Evolutionary conservation across 2,888 invertebrate species (phyloP), one percentile per base, ranked within the genome.

Genomic region (Unio pictorum): DNA sequence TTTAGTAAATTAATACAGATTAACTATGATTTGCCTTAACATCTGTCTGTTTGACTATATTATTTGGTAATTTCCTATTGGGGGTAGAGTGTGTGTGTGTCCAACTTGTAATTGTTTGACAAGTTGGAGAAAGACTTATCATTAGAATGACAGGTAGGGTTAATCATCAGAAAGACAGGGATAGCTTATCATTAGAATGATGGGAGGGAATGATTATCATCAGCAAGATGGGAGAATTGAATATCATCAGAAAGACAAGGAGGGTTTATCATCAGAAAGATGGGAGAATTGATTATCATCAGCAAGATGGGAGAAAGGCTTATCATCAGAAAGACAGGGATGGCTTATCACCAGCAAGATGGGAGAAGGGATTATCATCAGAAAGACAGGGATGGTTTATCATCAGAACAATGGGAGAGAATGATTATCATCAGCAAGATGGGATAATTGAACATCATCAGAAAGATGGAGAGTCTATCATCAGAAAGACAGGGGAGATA

Each of bases 101-200:
- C 34, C 34, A 8, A 34, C 34, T 34, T 34, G 34, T 34, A 7
- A 34, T 34, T 34, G 34, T 8, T 34, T 34, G 34, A 7, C 34
- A 34, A 34, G 8, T 34, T 34, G 7, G 34, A 34, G 34, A 34
- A 7, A 7, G 34, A 8, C 34, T 34, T 34, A 34, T 54, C 56
- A 34, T 4, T 26, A 71, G 71, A 64, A 59, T n/a, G 67, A 71
- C 28, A 64, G 68, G 28, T 65, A 68, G 6, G 30, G 69, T 26
- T 18, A 15, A 3, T 59, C 73, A 34, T 64, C 73, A 56, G 34
- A 34, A 34, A 34, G 34, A 8, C 34, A 34, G 34, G 34, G 34
- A 34, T 1, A 6, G 7, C 34, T 34, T 34, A 7, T 34, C 34
- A 34, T 34, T 8, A 34, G 34, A 34, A 34, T 23, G 23, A 23